Base-by-base conservation (phyloP, 1,140 invertebrate genomes). In the Plutomurus gul region DNA sequence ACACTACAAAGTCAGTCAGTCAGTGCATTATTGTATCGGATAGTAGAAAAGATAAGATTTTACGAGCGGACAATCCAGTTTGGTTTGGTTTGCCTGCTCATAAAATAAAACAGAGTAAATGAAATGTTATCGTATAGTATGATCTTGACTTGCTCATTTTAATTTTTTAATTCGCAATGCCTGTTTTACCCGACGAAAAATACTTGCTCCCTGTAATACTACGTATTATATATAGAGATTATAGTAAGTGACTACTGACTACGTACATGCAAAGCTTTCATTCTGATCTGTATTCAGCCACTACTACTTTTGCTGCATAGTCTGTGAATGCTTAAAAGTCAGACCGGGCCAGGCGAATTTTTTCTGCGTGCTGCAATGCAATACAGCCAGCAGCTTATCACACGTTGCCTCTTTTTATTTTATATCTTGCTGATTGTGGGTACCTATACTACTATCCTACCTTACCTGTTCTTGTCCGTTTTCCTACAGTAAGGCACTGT, bases 91-190 rank as follows among this genome's bases (percentile, higher is more conserved):
- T n/a, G 56, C 27, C 25, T 33, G 30, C 56, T 65, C 56, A 65
- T 65, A 65, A 65, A 65, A 65, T 65, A 36, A 65, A 65, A 65
- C 56, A 65, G 56, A 65, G 56, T 65, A 65, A 65, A 65, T 65
- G 56, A 65, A 65, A 65, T n/a, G 30, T 30, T 65, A 65, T 65
- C 56, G 20, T 33, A 25, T 65, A 11, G 56, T 30, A 27, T 65
- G 56, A 65, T 65, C 56, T 65, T 65, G 22, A 16, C 27, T 65
- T 65, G 56, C 56, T 65, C 56, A 65, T 65, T 65, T 65, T 65
- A 65, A 65, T 65, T 65, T 65, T 65, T 65, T 65, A 65, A 65
- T 65, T 65, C 27, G 56, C 56, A 65, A 33, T 65, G 56, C 56
- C 56, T 30, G 56, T 65, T 65, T 65, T 65, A 65, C 56, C 39